These are phyloP conservation scores for Andrena bucephala DNA, from an alignment of 2,888 invertebrate species.

Conservation along the genomic window DNA sequence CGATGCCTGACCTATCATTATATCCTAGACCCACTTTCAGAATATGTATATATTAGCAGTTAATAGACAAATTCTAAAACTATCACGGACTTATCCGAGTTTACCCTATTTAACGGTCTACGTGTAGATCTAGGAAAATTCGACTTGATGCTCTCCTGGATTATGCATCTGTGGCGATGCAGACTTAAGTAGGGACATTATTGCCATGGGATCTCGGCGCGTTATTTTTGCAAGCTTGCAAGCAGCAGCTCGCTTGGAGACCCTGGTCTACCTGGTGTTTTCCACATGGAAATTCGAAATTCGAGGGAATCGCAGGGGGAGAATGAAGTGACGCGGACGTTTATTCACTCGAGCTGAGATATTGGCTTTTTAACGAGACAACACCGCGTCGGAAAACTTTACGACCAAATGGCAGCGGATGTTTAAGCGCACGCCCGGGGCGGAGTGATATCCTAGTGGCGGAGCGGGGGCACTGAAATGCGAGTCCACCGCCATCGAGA, in stretches of 20 bases:
- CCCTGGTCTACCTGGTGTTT: neutral
- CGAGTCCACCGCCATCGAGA: conserved; percentile 67
- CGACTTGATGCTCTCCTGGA: neutral
- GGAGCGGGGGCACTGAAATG: conserved; percentile 64
- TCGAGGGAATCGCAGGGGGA: neutral
- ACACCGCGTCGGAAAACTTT: conserved; percentile 56
- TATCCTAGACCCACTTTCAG: too few species aligned
- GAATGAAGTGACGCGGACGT: neutral
- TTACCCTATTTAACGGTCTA: conserved; percentile 1
- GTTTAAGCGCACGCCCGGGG: conserved; percentile 67
- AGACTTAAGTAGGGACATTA: too few species aligned
- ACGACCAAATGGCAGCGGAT: conserved; percentile 54
- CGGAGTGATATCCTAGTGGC: conserved; percentile 56
- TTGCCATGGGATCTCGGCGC: too few species aligned
- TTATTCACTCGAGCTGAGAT: conserved; percentile 28
- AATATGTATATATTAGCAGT: too few species aligned
- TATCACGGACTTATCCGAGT: too few species aligned
- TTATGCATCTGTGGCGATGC: neutral
- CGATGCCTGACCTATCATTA: too few species aligned
- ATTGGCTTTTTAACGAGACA: conserved; percentile 53
- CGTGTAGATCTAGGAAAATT: conserved; percentile 8
- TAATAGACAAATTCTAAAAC: too few species aligned
- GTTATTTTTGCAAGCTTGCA: too few species aligned
- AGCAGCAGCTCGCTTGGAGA: neutral
- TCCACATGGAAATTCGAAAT: neutral